Percentiles rank a stretch among this genome's conserved stretches.
phyloP scores from a whole-genome alignment of 2,888 invertebrate species.

The Netelia inedita region DNA sequence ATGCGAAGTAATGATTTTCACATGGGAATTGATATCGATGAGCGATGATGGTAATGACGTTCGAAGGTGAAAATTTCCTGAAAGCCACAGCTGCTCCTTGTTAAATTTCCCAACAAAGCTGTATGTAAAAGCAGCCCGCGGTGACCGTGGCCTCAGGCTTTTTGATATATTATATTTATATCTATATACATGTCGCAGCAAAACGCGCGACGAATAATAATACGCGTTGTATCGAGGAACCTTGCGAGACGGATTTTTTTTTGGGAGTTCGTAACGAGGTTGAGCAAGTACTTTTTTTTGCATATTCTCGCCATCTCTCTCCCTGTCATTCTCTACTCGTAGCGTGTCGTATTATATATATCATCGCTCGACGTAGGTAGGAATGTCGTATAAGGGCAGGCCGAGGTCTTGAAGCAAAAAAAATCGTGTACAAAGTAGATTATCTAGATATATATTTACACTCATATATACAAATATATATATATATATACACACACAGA shows the following conservation, averaged over 20 bases:
- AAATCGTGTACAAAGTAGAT: background rate
- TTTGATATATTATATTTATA: background rate
- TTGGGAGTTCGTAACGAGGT: slow-evolving; percentile 53
- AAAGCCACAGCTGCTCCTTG: background rate
- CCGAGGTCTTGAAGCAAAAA: slow-evolving; percentile 40
- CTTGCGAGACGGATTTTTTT: slow-evolving; percentile 48
- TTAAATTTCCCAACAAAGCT: background rate
- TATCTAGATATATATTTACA: background rate
- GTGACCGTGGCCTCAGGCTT: background rate
- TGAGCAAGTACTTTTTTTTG: slow-evolving; percentile 25
- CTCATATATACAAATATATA: background rate
- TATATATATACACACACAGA: background rate
- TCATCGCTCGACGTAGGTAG: slow-evolving; percentile 35
- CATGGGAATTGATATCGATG: too few species aligned
- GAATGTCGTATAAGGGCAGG: slow-evolving; percentile 47
- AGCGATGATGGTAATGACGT: background rate
- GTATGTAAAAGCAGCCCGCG: background rate
- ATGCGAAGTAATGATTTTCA: too few species aligned
- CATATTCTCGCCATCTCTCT: slow-evolving; percentile 40
- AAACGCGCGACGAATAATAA: slow-evolving; percentile 59
- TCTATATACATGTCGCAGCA: slow-evolving; percentile 7
- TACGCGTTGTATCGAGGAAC: slow-evolving; percentile 46
- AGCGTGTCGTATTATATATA: background rate
- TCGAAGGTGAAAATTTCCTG: background rate
- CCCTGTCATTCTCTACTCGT: slow-evolving; percentile 14